Evolutionary conservation across 2,888 invertebrate genomes (phyloP).

Genomic region (Eupithecia subfuscata): DNA sequence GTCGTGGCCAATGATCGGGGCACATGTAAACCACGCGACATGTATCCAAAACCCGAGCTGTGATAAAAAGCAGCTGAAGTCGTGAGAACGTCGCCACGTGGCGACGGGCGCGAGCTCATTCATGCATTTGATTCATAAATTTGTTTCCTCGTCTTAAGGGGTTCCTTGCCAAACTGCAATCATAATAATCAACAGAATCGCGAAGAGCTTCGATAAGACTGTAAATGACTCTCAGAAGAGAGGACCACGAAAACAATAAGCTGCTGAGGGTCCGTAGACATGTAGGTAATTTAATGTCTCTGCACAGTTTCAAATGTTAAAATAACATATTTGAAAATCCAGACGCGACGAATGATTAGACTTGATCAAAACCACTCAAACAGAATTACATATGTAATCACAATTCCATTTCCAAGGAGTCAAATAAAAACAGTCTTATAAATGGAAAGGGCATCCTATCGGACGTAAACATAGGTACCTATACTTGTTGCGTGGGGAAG

Average conservation of each 20-base stretch:
- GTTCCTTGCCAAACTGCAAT: conserved; percentile 35
- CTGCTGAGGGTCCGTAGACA: background rate
- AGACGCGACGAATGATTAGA: background rate
- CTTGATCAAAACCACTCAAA: background rate
- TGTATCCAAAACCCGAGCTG: conserved; percentile 63
- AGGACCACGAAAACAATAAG: background rate
- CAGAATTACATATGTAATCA: background rate
- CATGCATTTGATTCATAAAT: conserved; percentile 82
- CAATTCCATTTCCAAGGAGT: background rate
- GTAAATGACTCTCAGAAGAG: background rate
- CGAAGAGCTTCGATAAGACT: background rate
- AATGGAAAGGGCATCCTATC: conserved; percentile 18
- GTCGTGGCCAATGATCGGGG: conserved; percentile 66
- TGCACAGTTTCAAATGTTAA: background rate
- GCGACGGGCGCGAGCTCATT: conserved; percentile 72
- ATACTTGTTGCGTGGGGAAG: conserved; percentile 50
- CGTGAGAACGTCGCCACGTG: conserved; percentile 81
- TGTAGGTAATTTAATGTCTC: background rate
- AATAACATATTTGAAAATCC: background rate
- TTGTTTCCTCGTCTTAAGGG: conserved; percentile 60
- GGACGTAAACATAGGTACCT: conserved; percentile 44
- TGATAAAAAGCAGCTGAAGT: conserved; percentile 74
- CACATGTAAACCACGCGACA: conserved; percentile 80
- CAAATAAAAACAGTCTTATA: background rate
- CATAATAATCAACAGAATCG: background rate